These are phyloP conservation scores for Cataglyphis albicans DNA, from an alignment of 2,888 invertebrate genomes.

Conservation along the genomic window DNA sequence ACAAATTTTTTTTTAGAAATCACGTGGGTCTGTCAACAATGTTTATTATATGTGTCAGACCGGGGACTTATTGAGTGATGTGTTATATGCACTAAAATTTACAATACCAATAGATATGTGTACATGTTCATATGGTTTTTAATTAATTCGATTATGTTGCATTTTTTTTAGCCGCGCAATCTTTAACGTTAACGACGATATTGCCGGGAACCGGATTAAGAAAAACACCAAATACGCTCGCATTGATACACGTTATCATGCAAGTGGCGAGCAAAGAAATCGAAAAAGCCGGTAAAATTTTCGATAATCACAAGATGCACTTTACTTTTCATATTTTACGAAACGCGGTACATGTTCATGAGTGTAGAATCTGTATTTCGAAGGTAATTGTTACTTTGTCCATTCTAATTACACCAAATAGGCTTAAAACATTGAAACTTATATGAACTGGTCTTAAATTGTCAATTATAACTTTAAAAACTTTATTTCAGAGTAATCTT, in stretches of 20 bases:
- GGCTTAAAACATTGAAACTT: not conserved
- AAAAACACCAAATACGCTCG: conserved; percentile 86
- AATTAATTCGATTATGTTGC: conserved; percentile 7
- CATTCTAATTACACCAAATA: not conserved
- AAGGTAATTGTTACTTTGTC: conserved; percentile 86
- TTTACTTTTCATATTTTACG: conserved; percentile 87
- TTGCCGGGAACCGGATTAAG: conserved; percentile 87
- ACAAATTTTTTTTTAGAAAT: too few relatives aligned
- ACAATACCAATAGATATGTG: not conserved
- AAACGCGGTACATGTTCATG: conserved; percentile 87
- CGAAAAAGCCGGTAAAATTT: conserved; percentile 86
- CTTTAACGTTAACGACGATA: conserved; percentile 87
- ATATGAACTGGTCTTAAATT: not conserved
- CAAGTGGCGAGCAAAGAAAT: conserved; percentile 87
- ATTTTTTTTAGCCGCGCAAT: conserved; percentile 86
- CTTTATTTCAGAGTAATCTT: conserved; percentile 85
- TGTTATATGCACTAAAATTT: too few relatives aligned
- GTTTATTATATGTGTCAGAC: too few relatives aligned
- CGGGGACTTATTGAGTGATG: too few relatives aligned
- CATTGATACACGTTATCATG: conserved; percentile 87
- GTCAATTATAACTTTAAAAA: not conserved
- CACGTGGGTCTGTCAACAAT: too few relatives aligned
- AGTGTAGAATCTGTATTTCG: conserved; percentile 88
- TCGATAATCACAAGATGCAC: conserved; percentile 85
- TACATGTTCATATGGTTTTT: not conserved